phyloP scores from a whole-genome alignment of 2,888 invertebrate genomes.

The Sialis fuliginosa region DNA sequence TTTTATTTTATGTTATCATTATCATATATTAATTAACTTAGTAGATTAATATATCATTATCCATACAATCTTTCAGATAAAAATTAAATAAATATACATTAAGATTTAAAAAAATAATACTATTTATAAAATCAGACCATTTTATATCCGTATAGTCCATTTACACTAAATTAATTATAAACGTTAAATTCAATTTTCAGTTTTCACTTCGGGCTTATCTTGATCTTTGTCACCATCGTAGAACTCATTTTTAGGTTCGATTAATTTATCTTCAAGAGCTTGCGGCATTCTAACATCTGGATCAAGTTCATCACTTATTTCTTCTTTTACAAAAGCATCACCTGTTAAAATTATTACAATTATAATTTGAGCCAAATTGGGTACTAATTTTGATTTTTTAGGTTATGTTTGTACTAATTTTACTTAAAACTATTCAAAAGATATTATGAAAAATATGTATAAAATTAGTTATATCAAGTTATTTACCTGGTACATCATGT shows the following conservation, averaged over 20 bases:
- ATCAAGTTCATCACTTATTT: slow-evolving; percentile 60
- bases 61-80: too few relatives aligned
- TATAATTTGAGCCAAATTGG: not conserved
- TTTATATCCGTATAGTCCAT: too few relatives aligned
- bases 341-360: slow-evolving; percentile 20
- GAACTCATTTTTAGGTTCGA: slow-evolving; percentile 76
- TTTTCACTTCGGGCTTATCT: slow-evolving; percentile 44
- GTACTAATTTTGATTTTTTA: too few relatives aligned
- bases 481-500: slow-evolving; percentile 71
- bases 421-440: too few relatives aligned
- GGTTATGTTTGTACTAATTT: too few relatives aligned
- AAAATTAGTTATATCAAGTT: not conserved
- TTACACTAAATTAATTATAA: too few relatives aligned
- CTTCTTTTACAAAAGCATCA: slow-evolving; percentile 58
- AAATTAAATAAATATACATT: too few relatives aligned
- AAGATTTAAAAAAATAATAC: too few relatives aligned
- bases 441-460: not conserved
- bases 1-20: too few relatives aligned
- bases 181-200: slow-evolving; percentile 20
- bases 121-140: too few relatives aligned
- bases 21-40: too few relatives aligned
- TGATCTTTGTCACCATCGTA: slow-evolving; percentile 83
- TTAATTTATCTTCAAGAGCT: slow-evolving; percentile 63
- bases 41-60: too few relatives aligned
- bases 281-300: slow-evolving; percentile 64